Evolutionary conservation across 2,113 vertebrate genomes (phyloP), one percentile per base, ranked within the genome.

Genomic region (Cynocephalus volans): DNA sequence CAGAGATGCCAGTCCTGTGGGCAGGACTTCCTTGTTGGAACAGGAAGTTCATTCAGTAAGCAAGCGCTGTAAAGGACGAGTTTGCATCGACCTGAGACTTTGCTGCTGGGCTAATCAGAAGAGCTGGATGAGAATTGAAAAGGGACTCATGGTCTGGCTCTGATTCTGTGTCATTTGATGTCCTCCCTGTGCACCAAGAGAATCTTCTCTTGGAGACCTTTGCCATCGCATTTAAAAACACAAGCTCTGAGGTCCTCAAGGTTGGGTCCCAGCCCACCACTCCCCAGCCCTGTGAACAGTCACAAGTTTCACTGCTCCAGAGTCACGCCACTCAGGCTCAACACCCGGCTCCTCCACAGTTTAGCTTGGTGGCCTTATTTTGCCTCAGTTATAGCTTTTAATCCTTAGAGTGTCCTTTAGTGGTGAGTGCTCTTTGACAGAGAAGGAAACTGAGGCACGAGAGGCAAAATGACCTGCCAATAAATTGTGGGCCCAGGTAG

Each of bases 241-340:
- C 7, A 36, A 73, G 45, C 67, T 65, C 58, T 48, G 41, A 17
- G 64, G 65, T n/a, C 33, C 24, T 95, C 23, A 4, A 5, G 33
- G 48, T 26, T 70, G 0, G 36, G 18, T 60, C 73, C 15, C 4
- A 3, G 67, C 48, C 76, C 24, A 24, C 31, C 45, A 10, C 19
- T 31, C 5, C 15, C 15, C 33, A 52, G 6, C 50, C 0, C 0
- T 31, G 28, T 3, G 17, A 15, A 21, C 24, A 23, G 2, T 33
- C 28, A 0, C 26, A 88, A n/a, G 69, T 65, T 48, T 69, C 24
- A 2, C 4, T 28, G 11, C 50, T 14, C 23, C 13, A 19, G 62
- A 19, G 41, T 62, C 82, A 19, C 33, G 18, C 33, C 6, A 9
- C n/a, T 1, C 2, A 0, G 12, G 28, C 9, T 28, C 19, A 2